phyloP scores from a whole-genome alignment of 2,797 vertebrate species.

The Acridotheres tristis region DNA sequence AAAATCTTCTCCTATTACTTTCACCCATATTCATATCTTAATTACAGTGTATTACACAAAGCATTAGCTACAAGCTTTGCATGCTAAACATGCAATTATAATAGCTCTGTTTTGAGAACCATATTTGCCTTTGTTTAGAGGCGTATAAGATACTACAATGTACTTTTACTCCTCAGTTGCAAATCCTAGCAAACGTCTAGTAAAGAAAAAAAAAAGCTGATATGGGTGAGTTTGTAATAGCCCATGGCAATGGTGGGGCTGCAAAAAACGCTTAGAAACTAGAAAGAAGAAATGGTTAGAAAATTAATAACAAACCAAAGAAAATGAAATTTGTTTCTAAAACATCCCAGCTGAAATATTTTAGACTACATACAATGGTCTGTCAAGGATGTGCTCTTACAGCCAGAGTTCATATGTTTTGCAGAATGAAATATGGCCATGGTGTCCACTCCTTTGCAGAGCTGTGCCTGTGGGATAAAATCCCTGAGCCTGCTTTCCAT shows the following conservation, averaged over 20 bases:
- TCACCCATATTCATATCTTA: not conserved
- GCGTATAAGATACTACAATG: not conserved
- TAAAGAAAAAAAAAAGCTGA: not conserved
- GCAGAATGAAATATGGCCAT: not conserved
- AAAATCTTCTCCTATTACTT: not conserved
- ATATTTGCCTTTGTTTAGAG: not conserved
- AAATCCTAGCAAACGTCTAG: not conserved
- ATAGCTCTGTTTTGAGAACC: not conserved
- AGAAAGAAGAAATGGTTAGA: not conserved
- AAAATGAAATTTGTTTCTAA: not conserved
- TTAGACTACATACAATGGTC: not conserved
- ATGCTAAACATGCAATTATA: not conserved
- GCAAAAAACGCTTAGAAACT: not conserved
- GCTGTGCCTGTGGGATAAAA: not conserved
- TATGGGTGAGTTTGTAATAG: not conserved
- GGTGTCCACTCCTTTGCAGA: not conserved
- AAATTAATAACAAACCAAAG: not conserved
- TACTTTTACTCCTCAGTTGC: not conserved
- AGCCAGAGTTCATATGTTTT: not conserved
- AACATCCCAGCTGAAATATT: not conserved
- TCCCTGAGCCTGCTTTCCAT: too few relatives aligned
- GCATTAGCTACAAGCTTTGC: not conserved
- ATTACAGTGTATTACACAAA: not conserved
- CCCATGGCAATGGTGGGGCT: not conserved
- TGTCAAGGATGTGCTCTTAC: not conserved